These are phyloP conservation scores for Vipera latastei DNA, from an alignment of 2,797 vertebrate genomes.

Conservation along the genomic window DNA sequence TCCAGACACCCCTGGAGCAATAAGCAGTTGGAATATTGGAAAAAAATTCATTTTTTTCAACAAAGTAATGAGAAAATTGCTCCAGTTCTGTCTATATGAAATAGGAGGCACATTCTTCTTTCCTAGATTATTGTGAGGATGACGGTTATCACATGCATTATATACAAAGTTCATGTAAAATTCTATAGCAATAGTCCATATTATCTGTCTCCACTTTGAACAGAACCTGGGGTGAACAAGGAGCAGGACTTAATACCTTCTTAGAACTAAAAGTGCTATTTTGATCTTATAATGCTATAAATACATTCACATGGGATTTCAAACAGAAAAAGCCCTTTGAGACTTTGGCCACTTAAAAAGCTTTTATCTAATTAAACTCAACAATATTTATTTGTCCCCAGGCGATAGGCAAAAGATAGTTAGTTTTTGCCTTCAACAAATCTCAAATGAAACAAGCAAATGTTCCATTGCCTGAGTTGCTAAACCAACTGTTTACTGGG, in stretches of 20 bases:
- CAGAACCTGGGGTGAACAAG: background rate
- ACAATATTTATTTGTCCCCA: constrained; percentile 31
- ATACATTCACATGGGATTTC: constrained; percentile 51
- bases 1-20: no score
- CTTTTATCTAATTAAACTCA: constrained; percentile 47
- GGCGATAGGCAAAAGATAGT: constrained; percentile 19
- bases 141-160: background rate
- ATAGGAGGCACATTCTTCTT: background rate
- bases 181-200: background rate
- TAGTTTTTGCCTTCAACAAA: background rate
- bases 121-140: background rate
- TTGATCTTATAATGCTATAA: constrained; percentile 38
- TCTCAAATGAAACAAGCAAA: background rate
- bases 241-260: constrained; percentile 7
- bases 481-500: background rate
- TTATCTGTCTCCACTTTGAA: constrained; percentile 24
- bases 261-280: constrained; percentile 9
- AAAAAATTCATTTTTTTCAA: background rate
- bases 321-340: constrained; percentile 44
- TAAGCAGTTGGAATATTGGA: background rate
- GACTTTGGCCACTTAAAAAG: constrained; percentile 38
- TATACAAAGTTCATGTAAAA: background rate
- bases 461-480: background rate
- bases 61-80: background rate
- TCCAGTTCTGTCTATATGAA: background rate